Conservation (phyloP, 2,888 invertebrate species). For the Yponomeuta sedellus region DNA sequence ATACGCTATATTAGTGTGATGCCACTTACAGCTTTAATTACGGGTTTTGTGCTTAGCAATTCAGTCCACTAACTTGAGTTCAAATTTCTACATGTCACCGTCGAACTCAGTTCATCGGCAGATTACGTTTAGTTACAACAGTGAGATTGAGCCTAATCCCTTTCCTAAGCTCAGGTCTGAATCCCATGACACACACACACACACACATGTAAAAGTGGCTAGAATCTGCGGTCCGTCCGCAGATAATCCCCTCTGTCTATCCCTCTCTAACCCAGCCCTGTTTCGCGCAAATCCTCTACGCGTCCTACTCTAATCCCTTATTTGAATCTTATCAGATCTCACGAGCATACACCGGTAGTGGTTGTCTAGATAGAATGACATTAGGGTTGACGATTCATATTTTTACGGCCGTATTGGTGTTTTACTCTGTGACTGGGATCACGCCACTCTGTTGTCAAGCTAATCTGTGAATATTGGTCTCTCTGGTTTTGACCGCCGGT, state of each 20-base stretch:
- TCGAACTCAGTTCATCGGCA: too few relatives aligned
- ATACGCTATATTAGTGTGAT: too few relatives aligned
- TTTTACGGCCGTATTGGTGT: too few relatives aligned
- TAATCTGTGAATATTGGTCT: too few relatives aligned
- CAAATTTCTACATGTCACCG: too few relatives aligned
- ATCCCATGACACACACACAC: slow-evolving; percentile 37
- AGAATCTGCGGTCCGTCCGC: slow-evolving; percentile 60
- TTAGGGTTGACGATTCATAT: slow-evolving; percentile 52
- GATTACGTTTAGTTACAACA: too few relatives aligned
- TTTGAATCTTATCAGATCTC: slow-evolving; percentile 78
- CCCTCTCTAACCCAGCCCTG: slow-evolving; percentile 48
- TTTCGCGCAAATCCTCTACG: slow-evolving; percentile 61
- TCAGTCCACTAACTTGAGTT: too few relatives aligned
- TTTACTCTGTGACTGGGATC: too few relatives aligned
- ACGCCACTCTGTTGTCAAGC: too few relatives aligned
- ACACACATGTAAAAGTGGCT: slow-evolving; percentile 31
- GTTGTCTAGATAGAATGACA: slow-evolving; percentile 32
- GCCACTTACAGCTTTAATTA: too few relatives aligned
- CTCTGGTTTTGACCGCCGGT: too few relatives aligned
- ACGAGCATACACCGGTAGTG: slow-evolving; percentile 68
- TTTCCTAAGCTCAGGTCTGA: slow-evolving; percentile 23
- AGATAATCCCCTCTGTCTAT: slow-evolving; percentile 65
- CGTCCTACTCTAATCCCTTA: slow-evolving; percentile 74
- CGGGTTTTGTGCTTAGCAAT: too few relatives aligned
- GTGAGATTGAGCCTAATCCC: background rate